Conservation (phyloP, 2,888 invertebrate species). For the Leptinotarsa peninsularis region DNA sequence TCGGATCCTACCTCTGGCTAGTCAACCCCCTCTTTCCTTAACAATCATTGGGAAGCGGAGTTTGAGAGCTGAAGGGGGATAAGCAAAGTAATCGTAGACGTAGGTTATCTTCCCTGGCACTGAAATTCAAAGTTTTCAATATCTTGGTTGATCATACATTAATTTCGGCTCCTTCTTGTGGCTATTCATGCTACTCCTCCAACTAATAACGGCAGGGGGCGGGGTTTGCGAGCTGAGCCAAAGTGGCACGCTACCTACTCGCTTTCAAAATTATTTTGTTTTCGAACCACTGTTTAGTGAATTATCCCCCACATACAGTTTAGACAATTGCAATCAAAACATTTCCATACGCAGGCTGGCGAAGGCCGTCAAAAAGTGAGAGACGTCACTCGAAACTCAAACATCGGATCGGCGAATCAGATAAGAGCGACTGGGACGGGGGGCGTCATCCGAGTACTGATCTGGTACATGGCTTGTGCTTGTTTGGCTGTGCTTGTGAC, state of each 20-base stretch:
- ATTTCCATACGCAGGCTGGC: conserved; percentile 36
- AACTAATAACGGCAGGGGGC: background rate
- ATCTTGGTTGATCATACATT: too few relatives aligned
- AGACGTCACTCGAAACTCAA: conserved; percentile 35
- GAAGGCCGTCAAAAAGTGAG: conserved; percentile 19
- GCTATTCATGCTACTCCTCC: too few relatives aligned
- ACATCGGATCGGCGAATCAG: conserved; percentile 37
- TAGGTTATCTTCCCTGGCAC: too few relatives aligned
- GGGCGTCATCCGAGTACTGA: conserved; percentile 41
- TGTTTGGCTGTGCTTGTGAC: conserved; percentile 64
- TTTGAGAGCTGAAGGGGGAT: too few relatives aligned
- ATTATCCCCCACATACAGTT: background rate
- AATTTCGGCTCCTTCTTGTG: too few relatives aligned
- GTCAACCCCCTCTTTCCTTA: too few relatives aligned
- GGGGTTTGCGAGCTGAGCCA: background rate
- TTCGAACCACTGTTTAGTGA: background rate
- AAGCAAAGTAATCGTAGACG: too few relatives aligned
- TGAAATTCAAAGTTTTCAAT: too few relatives aligned
- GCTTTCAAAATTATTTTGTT: background rate
- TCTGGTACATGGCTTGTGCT: conserved; percentile 61
- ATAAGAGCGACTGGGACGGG: conserved; percentile 46
- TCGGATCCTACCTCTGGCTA: too few relatives aligned
- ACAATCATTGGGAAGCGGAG: too few relatives aligned
- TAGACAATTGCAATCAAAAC: conserved; percentile 30
- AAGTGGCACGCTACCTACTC: background rate